Conservation (phyloP, 2,797 vertebrate genomes). For the Schizothorax lantsangensis region DNA sequence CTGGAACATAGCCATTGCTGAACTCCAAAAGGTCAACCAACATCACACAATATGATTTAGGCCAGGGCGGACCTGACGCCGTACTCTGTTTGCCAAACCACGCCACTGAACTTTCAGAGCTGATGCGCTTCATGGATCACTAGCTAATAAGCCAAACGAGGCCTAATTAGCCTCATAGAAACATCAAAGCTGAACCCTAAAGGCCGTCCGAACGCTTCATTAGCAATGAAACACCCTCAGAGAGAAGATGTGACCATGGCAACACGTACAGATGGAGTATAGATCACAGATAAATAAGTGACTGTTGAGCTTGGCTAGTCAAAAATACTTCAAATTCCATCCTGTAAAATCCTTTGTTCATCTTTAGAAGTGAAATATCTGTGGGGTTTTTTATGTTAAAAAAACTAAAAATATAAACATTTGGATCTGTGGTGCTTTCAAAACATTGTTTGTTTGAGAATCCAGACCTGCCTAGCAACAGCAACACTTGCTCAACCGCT, state of each 20-base stretch:
- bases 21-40: constrained; percentile 5
- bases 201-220: constrained; percentile 57
- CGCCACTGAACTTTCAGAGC: constrained; percentile 46
- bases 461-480: neutral
- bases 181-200: constrained; percentile 69
- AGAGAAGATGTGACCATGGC: constrained; percentile 48
- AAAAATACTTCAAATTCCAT: neutral
- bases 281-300: constrained; percentile 36
- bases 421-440: too few relatives aligned
- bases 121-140: constrained; percentile 47
- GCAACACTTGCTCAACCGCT: neutral
- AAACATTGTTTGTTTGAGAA: neutral
- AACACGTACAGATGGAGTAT: constrained; percentile 47
- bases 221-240: constrained; percentile 40
- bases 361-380: neutral
- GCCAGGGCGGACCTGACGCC: neutral
- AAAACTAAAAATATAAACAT: neutral
- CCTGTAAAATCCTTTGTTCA: constrained; percentile 6
- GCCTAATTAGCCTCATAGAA: constrained; percentile 67
- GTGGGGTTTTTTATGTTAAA: neutral
- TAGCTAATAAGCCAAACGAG: constrained; percentile 62
- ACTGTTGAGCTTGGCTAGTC: neutral
- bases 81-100: constrained; percentile 35
- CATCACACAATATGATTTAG: neutral
- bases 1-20: neutral